phyloP scores from a whole-genome alignment of 2,888 invertebrate genomes.

The Crossocerus cetratus region DNA sequence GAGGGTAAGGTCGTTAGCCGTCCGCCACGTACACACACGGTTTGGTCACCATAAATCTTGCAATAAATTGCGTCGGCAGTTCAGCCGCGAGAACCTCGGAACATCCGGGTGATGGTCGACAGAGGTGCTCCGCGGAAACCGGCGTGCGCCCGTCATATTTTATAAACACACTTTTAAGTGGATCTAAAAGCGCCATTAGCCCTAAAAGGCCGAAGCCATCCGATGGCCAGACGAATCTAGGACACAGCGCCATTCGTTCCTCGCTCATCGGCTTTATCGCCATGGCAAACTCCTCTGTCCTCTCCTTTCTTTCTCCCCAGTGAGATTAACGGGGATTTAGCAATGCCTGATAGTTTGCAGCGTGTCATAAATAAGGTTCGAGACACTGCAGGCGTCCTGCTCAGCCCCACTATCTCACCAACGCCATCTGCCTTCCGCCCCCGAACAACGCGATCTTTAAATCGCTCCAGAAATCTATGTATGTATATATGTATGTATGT shows the following conservation, averaged over 20 bases:
- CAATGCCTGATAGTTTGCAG: background rate
- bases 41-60: too few species aligned
- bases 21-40: too few species aligned
- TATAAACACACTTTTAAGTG: slow-evolving; percentile 10
- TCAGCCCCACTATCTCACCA: background rate
- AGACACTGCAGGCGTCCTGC: background rate
- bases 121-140: background rate
- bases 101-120: too few species aligned
- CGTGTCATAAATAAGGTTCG: background rate
- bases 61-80: too few species aligned
- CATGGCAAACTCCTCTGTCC: background rate
- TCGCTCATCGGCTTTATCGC: background rate
- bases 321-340: background rate
- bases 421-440: background rate
- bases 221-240: slow-evolving; percentile 23
- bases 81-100: too few species aligned
- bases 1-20: too few species aligned
- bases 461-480: too few species aligned
- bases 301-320: background rate
- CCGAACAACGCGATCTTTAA: too few species aligned
- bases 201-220: slow-evolving; percentile 40
- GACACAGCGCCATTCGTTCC: slow-evolving; percentile 28
- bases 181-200: slow-evolving; percentile 49
- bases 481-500: too few species aligned
- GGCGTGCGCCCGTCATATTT: background rate